Base-by-base conservation (phyloP, 2,113 vertebrate genomes). In the Thymallus thymallus region DNA sequence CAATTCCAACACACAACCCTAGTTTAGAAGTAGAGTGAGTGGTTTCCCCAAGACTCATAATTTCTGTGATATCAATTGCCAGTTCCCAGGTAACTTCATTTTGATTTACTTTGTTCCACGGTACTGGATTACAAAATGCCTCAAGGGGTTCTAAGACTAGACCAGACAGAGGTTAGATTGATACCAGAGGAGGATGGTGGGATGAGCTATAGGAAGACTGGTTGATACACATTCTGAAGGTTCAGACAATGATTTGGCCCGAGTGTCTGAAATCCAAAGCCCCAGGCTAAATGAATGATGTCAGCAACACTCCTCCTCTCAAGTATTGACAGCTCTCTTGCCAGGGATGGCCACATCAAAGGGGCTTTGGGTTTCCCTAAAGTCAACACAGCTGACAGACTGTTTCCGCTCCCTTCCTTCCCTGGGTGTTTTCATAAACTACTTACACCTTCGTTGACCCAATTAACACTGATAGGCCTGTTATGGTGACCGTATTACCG, bases 181-280 rank as follows among this genome's bases (percentile, higher is more conserved):
- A 41, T 41, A 41, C 76, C 63, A 82, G 63, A 56, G 61, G 35
- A 41, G 9, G 35, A 2, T 41, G 9, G 35, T 41, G 35, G 35
- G 35, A 41, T 7, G 35, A 41, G 63, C 35, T 41, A 10, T 12
- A 41, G 35, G 35, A 56, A 76, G 76, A 77, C 35, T 46, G 78
- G 48, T 51, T 51, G 48, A 10, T 78, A 56, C 74, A 29, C 73
- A 72, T 83, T 81, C 48, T 35, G n/a, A 68, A n/a, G n/a, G 46
- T 77, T 6, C 29, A 24, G 82, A 60, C 56, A 9, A 88, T 89
- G 86, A 89, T 83, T 88, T 66, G 77, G 89, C 73, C 74, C 0
- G 35, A 2, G 64, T 56, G 56, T 62, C 69, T 64, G 5, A 60
- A 79, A 73, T 84, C 45, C 80, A 80, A 77, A 41, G 67, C 82